Conservation (phyloP, 2,888 invertebrate genomes). For the Heliconius charithonia region DNA sequence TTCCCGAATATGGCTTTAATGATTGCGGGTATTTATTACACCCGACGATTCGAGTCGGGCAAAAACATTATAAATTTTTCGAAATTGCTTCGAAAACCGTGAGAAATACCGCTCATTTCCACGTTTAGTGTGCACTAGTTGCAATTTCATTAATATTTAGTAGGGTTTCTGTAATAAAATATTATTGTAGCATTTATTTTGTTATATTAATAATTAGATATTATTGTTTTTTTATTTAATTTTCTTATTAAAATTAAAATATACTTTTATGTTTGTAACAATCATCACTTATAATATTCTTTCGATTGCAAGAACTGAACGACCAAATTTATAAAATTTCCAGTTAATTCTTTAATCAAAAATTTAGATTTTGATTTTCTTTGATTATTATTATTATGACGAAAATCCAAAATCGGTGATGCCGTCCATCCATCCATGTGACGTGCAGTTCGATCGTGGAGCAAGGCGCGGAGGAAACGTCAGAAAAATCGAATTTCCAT, state of each 20-base stretch:
- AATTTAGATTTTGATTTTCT: slow-evolving; percentile 53
- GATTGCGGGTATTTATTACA: slow-evolving; percentile 56
- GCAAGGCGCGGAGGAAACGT: slow-evolving; percentile 83
- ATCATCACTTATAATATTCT: not conserved
- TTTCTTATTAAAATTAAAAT: not conserved
- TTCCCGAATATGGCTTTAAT: slow-evolving; percentile 61
- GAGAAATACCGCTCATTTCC: slow-evolving; percentile 42
- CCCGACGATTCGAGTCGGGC: slow-evolving; percentile 46
- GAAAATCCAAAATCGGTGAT: slow-evolving; percentile 80
- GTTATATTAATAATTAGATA: not conserved
- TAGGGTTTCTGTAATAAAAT: slow-evolving; percentile 28
- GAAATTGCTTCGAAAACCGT: slow-evolving; percentile 36
- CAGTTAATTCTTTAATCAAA: not conserved
- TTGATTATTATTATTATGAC: slow-evolving; percentile 67
- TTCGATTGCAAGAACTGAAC: not conserved
- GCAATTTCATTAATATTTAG: slow-evolving; percentile 40
- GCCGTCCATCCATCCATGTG: slow-evolving; percentile 69
- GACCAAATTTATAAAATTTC: not conserved
- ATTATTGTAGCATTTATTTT: not conserved
- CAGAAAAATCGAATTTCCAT: slow-evolving; percentile 84
- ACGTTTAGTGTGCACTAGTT: slow-evolving; percentile 36
- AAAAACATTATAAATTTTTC: slow-evolving; percentile 43
- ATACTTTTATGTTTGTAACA: not conserved
- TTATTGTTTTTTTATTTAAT: not conserved
- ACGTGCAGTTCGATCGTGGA: slow-evolving; percentile 81